A percentile compares a stretch with the other conserved stretches of the same genome.
These are phyloP conservation scores for Macquaria ambigua DNA, from an alignment of 2,113 vertebrate genomes.

Conservation along the genomic window DNA sequence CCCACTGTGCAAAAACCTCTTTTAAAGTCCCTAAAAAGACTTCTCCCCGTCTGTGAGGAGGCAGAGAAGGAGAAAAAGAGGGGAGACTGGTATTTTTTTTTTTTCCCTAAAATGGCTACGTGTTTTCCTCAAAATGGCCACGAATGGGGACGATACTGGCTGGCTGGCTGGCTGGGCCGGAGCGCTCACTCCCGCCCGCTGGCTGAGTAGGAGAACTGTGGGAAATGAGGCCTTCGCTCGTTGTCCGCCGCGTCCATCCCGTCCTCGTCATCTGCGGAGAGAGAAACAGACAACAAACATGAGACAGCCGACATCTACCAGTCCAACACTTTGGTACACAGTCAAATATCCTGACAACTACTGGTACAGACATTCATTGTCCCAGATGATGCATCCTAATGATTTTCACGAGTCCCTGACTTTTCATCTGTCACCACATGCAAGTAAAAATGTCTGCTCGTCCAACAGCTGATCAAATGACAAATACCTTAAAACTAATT, in stretches of 20 bases:
- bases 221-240: conserved; percentile 95
- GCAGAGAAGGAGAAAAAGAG: conserved; percentile 78
- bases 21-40: conserved; percentile 83
- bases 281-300: background rate
- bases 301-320: background rate
- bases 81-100: conserved; percentile 80
- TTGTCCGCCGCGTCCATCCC: conserved; percentile 95
- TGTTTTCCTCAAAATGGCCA: conserved; percentile 84
- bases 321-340: too few relatives aligned
- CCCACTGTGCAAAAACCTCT: conserved; percentile 88
- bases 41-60: conserved; percentile 74
- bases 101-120: conserved; percentile 85
- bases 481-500: too few relatives aligned
- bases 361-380: too few relatives aligned
- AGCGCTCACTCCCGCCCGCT: conserved; percentile 92
- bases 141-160: conserved; percentile 61
- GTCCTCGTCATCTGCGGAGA: conserved; percentile 90
- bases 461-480: too few relatives aligned
- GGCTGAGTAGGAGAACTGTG: conserved; percentile 97
- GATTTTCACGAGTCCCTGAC: too few relatives aligned
- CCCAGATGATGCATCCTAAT: too few relatives aligned
- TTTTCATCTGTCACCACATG: too few relatives aligned
- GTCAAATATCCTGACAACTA: too few relatives aligned
- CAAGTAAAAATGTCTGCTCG: too few relatives aligned
- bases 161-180: conserved; percentile 39